Evolutionary conservation across 1,140 invertebrate species (phyloP), one percentile per base, ranked within the genome.

Genomic region (Patella vulgata): DNA sequence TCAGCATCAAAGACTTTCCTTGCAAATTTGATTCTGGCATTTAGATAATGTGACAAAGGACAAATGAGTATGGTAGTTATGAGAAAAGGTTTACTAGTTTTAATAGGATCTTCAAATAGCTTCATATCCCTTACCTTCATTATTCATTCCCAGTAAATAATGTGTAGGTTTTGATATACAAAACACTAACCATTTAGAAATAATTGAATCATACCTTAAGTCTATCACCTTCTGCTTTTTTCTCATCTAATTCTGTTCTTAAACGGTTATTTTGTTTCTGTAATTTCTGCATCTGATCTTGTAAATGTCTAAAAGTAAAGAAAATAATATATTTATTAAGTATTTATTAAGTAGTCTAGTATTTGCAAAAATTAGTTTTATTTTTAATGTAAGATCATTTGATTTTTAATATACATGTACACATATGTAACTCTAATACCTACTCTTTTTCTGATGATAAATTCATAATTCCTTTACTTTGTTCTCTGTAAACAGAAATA

Each of bases 371-470:
- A 53, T 31, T 6, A 47, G 42, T 19, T 42, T 3, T 11, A 5
- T 6, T 39, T 43, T 55, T 8, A 54, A 28, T 33, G 12, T 4
- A 17, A 52, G 50, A 28, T 47, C 5, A n/a, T 39, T 11, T 60
- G 40, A 50, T 19, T 21, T 33, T 11, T 31, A 31, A 44, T n/a
- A n/a, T n/a, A n/a, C n/a, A n/a, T n/a, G n/a, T n/a, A n/a, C n/a
- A n/a, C n/a, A n/a, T n/a, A n/a, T n/a, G n/a, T n/a, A n/a, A n/a
- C n/a, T n/a, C n/a, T n/a, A n/a, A n/a, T n/a, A 72, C 79, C 70
- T 73, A 81, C 79, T 82, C 79, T 73, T 83, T 83, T 52, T 83
- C 81, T 28, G 74, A 66, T 43, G 79, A 77, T 4, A 83, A 66
- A 25, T 68, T 60, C 72, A 81, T 77, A 27, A 82, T 80, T 28